A percentile compares a stretch with the other conserved stretches of the same genome.
Evolutionary conservation across 2,113 vertebrate species (phyloP).

Genomic region (Psittacus erithacus): DNA sequence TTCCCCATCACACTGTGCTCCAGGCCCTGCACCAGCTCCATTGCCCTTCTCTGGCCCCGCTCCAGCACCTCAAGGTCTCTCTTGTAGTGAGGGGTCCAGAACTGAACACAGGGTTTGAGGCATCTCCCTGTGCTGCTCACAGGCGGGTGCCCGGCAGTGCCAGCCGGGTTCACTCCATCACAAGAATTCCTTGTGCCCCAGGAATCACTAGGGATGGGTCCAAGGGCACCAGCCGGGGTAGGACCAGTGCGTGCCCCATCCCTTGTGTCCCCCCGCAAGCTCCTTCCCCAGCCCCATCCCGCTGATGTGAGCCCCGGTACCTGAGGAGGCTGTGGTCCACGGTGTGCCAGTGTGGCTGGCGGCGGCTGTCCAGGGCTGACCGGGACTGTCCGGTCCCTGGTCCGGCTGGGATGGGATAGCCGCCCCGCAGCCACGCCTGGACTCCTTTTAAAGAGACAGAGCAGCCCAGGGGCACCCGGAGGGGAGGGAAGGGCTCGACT

Average conservation of each 20-base stretch:
- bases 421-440: conserved; percentile 48
- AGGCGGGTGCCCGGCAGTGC: neutral
- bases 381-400: conserved; percentile 6
- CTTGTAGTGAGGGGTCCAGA: neutral
- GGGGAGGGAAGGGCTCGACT: neutral
- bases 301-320: neutral
- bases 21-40: too few species aligned
- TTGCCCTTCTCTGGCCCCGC: too few species aligned
- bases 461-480: neutral
- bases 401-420: neutral
- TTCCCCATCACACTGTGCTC: neutral
- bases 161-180: neutral
- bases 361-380: neutral
- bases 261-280: neutral
- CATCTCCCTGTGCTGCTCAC: fast-evolving
- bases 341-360: neutral
- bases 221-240: neutral
- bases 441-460: conserved; percentile 70
- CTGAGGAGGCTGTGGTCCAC: neutral
- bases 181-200: neutral
- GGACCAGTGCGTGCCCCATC: neutral
- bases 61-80: neutral
- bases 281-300: neutral
- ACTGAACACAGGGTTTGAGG: neutral
- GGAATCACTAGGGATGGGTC: neutral